Evolutionary conservation across 2,797 vertebrate species (phyloP), one percentile per base, ranked within the genome.

Genomic region (Neosalanx taihuensis): DNA sequence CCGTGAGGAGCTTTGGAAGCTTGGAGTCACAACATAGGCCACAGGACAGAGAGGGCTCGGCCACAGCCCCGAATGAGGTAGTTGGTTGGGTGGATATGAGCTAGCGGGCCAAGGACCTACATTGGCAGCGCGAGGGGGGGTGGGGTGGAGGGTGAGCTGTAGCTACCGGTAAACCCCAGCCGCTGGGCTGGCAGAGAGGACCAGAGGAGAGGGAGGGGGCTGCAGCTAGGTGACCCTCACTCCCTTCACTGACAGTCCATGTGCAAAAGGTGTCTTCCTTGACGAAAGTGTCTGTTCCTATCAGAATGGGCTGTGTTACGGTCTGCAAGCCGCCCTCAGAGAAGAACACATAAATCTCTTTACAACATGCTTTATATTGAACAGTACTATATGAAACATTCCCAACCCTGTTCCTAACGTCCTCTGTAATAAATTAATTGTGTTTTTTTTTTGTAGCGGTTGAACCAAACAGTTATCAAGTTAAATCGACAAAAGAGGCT

Each of bases 11-110:
- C 85, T 88, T 85, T 85, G 85, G 88, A 87, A 81, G 84, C 84
- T 72, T 83, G 85, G 80, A 86, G 81, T 82, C 81, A 80, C 83
- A 86, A 72, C 53, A 72, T 79, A 79, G 87, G 87, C 85, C 89
- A 87, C 77, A 76, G 83, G 78, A 86, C 82, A 81, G 85, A 73
- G 77, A 29, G 76, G 77, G 81, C 72, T 78, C 76, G 9, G 78
- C 79, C 74, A 64, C 69, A 76, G 81, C 88, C 72, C 85, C 77
- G 49, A 86, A 80, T 88, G 92, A 94, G 93, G 93, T 94, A 94
- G 92, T 90, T 86, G 83, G 83, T 89, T 86, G 80, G 85, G 79
- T 89, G 88, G 83, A 85, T 79, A 76, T 77, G 81, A 89, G 79
- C 77, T 80, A 85, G 70, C 73, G 71, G 74, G 85, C 82, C 79